Base-by-base conservation (phyloP, 2,113 vertebrate species). In the Istiophorus platypterus region DNA sequence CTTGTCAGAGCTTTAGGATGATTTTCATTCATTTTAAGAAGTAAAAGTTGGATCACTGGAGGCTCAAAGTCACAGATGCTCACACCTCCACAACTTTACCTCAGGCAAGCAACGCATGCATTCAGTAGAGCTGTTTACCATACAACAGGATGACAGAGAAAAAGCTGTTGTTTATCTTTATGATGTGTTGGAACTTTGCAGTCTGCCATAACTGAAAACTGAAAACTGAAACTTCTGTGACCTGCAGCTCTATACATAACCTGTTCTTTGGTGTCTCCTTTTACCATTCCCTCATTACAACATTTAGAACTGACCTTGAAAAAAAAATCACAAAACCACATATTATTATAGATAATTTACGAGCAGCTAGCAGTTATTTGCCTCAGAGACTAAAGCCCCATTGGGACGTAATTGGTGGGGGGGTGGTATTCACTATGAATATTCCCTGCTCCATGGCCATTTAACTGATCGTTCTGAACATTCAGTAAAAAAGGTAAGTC, bases 11-110 rank as follows among this genome's bases (percentile, higher is more conserved):
- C 51, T 67, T 83, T 37, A 63, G 20, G 15, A 4, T 11, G 22
- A 76, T 71, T 62, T 83, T 74, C 29, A 71, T 76, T 80, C 15
- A 71, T 68, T 82, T 56, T n/a, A 64, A 51, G 42, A 64, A 34
- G 51, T 52, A 64, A 76, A 76, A 71, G 58, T 76, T 42, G 26
- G 8, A 70, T 74, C 65, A 56, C 12, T 11, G 22, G 27, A 82
- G 34, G 22, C 56, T 67, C 54, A 31, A 78, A 78, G 24, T 70
- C 63, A 72, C 71, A 79, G 45, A 80, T 56, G n/a, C n/a, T 56
- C n/a, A 56, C n/a, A 56, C 11, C 2, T 0, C 59, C 7, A 27
- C 66, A 71, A 54, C 47, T 70, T 57, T 42, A 26, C 17, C n/a
- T 42, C 17, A 13, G 29, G 51, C 37, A 58, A 26, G 27, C 11